phyloP scores from a whole-genome alignment of 2,113 vertebrate species.

The Cephalophus harveyi region DNA sequence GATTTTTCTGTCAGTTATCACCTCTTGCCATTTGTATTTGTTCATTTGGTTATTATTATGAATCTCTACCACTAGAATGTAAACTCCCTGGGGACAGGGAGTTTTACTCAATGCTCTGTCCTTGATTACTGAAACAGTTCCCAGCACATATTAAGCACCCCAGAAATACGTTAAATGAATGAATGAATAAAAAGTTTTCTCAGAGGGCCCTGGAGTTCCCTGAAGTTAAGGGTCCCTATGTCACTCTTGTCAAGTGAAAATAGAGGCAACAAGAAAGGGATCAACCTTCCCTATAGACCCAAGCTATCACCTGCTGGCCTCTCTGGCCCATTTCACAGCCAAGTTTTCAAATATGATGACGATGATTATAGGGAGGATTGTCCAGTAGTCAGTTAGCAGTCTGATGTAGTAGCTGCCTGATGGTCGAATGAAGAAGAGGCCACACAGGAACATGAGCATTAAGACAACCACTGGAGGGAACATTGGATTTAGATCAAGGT shows the following conservation, averaged over 20 bases:
- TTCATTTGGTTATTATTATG: not conserved
- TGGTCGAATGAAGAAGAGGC: slow-evolving; percentile 83
- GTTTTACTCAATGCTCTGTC: not conserved
- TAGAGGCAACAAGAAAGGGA: not conserved
- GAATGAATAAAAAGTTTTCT: not conserved
- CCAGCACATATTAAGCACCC: not conserved
- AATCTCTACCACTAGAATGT: not conserved
- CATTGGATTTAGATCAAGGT: not conserved
- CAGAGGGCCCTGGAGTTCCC: not conserved
- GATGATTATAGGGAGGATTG: slow-evolving; percentile 83
- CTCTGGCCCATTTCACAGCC: slow-evolving; percentile 87
- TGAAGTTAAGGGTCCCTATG: not conserved
- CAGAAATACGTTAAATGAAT: not conserved
- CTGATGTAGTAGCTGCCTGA: slow-evolving; percentile 87
- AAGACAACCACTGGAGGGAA: slow-evolving; percentile 80
- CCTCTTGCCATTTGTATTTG: not conserved
- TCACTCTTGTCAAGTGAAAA: not conserved
- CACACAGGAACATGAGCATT: slow-evolving; percentile 78
- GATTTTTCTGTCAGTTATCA: not conserved
- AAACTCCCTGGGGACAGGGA: not conserved
- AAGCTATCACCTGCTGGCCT: slow-evolving; percentile 83
- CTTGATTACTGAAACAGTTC: not conserved
- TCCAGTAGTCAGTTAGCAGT: slow-evolving; percentile 88
- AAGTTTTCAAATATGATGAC: slow-evolving; percentile 85
- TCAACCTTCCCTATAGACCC: not conserved